These are phyloP conservation scores for Gobionotothen gibberifrons DNA, from an alignment of 2,797 vertebrate species.

Conservation along the genomic window DNA sequence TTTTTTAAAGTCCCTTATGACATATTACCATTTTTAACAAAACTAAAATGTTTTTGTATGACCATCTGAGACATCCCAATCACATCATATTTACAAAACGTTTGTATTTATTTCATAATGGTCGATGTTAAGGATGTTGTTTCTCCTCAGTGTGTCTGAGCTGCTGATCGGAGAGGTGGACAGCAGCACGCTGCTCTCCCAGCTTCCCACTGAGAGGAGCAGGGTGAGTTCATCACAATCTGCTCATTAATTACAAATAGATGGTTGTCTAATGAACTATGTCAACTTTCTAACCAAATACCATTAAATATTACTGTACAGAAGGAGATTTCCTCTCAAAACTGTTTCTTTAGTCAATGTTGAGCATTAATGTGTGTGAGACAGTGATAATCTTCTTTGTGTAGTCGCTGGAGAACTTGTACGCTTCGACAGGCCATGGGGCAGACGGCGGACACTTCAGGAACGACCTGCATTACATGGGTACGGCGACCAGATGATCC, in stretches of 20 bases:
- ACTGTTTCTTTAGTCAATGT: constrained; percentile 1
- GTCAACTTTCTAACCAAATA: neutral
- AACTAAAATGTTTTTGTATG: no score
- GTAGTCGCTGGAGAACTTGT: constrained; percentile 94
- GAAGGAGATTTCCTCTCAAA: neutral
- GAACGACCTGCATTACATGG: constrained; percentile 80
- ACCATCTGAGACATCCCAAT: no score
- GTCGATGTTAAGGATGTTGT: constrained; percentile 1
- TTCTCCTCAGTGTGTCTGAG: constrained; percentile 89
- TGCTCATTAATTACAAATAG: no score
- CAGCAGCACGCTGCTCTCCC: constrained; percentile 93
- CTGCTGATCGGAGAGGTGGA: constrained; percentile 98
- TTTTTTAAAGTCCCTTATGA: no score
- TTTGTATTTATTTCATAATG: neutral
- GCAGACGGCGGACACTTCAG: constrained; percentile 74
- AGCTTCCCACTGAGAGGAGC: constrained; percentile 92
- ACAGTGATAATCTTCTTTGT: constrained; percentile 46
- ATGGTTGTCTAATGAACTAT: neutral
- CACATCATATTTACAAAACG: no score
- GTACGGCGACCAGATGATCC: constrained; percentile 57
- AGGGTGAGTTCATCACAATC: constrained; percentile 85
- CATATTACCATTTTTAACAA: no score
- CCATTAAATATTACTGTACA: neutral
- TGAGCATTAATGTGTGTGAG: neutral
- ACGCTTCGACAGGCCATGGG: constrained; percentile 77